Evolutionary conservation across 2,888 invertebrate species (phyloP).

Genomic region (Heliconius aoede): DNA sequence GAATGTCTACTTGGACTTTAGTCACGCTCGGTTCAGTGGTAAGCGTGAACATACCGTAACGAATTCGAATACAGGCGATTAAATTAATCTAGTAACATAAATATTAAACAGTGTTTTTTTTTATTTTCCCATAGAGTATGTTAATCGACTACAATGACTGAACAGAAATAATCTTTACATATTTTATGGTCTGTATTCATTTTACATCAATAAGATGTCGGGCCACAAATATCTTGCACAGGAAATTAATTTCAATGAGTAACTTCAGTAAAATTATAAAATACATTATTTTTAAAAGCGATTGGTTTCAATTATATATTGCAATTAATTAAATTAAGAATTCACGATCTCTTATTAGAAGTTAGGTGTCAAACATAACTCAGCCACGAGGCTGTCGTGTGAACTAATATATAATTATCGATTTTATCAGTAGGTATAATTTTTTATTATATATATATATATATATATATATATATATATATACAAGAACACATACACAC

Average conservation of each 20-base stretch:
- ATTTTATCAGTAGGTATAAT: neutral
- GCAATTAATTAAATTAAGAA: no score
- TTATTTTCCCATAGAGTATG: neutral
- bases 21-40: neutral
- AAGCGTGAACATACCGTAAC: neutral
- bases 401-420: slow-evolving; percentile 4
- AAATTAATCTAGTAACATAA: neutral
- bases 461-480: no score
- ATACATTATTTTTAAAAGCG: no score
- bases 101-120: neutral
- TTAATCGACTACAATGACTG: neutral
- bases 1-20: neutral
- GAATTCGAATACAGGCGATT: neutral
- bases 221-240: no score
- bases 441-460: slow-evolving; percentile 1
- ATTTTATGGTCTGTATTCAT: neutral
- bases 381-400: neutral
- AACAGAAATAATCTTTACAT: neutral
- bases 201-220: no score
- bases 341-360: neutral
- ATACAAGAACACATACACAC: no score
- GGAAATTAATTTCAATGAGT: no score
- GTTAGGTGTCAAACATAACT: neutral
- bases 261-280: no score
- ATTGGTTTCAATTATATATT: no score